phyloP scores from a whole-genome alignment of 1,140 invertebrate species.

The Drosophila fuyamai region DNA sequence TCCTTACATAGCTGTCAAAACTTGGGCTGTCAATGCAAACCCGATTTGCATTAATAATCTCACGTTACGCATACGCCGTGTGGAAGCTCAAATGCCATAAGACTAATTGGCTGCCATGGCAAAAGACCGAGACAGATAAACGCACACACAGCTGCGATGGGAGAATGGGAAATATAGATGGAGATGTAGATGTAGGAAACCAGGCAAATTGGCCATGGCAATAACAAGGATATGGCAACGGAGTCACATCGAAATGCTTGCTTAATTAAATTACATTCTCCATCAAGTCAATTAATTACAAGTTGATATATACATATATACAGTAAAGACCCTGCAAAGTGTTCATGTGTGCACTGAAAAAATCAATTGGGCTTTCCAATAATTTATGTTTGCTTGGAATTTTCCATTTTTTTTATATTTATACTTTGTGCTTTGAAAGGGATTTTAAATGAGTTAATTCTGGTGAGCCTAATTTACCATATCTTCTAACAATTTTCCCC shows the following conservation, averaged over 20 bases:
- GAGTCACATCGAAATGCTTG: slow-evolving; percentile 77
- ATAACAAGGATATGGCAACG: slow-evolving; percentile 50
- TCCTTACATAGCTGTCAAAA: slow-evolving; percentile 41
- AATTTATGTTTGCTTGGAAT: too few species aligned
- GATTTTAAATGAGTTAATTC: neutral
- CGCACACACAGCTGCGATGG: neutral
- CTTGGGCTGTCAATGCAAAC: slow-evolving; percentile 47
- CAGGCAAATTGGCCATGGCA: slow-evolving; percentile 28
- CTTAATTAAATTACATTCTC: slow-evolving; percentile 84
- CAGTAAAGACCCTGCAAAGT: slow-evolving; percentile 28
- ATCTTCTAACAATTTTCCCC: neutral
- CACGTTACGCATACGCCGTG: slow-evolving; percentile 65
- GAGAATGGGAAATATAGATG: slow-evolving; percentile 4
- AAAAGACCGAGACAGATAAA: slow-evolving; percentile 19
- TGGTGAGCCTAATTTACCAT: too few species aligned
- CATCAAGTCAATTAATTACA: slow-evolving; percentile 84
- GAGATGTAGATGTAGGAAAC: slow-evolving; percentile 10
- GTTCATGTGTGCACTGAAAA: slow-evolving; percentile 15
- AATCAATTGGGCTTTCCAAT: neutral
- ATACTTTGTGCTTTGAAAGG: too few species aligned
- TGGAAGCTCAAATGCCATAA: slow-evolving; percentile 56
- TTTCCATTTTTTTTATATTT: neutral
- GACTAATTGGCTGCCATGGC: slow-evolving; percentile 66
- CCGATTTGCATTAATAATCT: slow-evolving; percentile 68
- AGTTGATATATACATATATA: slow-evolving; percentile 66